Percentiles rank a stretch among this genome's conserved stretches.
These are phyloP conservation scores for Calliphora vicina DNA, from an alignment of 1,140 invertebrate species.

Conservation along the genomic window DNA sequence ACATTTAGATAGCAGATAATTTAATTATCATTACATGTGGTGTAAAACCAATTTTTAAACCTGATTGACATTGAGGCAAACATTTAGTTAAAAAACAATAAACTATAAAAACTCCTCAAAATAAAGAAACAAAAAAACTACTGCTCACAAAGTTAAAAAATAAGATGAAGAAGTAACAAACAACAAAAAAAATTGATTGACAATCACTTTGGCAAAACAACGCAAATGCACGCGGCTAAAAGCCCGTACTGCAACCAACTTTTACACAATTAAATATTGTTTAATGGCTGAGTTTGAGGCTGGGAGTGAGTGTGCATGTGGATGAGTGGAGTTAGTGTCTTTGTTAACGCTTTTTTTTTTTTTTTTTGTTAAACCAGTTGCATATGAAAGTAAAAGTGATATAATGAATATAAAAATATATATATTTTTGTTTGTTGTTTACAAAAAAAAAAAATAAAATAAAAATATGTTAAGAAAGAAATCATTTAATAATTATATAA, in stretches of 20 bases:
- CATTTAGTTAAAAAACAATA: neutral
- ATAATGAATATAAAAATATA: neutral
- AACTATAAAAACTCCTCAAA: neutral
- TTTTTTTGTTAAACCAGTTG: constrained; percentile 31
- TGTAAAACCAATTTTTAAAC: neutral
- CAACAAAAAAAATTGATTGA: constrained; percentile 12
- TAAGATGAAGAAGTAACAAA: too few species aligned
- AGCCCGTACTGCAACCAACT: neutral
- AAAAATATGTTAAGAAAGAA: neutral
- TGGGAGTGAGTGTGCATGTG: too few species aligned
- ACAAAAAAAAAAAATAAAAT: neutral
- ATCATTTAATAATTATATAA: neutral
- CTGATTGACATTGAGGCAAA: neutral
- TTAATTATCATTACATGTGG: constrained; percentile 1
- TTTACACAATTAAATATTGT: neutral
- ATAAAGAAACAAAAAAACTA: too few species aligned
- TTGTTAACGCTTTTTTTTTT: constrained; percentile 1
- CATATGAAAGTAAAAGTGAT: constrained; percentile 38
- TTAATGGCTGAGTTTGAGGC: too few species aligned
- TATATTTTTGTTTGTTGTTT: neutral
- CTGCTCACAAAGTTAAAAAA: too few species aligned
- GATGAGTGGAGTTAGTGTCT: too few species aligned
- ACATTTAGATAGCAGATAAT: neutral
- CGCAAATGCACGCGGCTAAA: neutral
- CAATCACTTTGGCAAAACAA: constrained; percentile 17